A percentile compares a stretch with the other conserved stretches of the same genome.
Evolutionary conservation across 2,888 invertebrate species (phyloP).

Genomic region (Tetropium fuscum): DNA sequence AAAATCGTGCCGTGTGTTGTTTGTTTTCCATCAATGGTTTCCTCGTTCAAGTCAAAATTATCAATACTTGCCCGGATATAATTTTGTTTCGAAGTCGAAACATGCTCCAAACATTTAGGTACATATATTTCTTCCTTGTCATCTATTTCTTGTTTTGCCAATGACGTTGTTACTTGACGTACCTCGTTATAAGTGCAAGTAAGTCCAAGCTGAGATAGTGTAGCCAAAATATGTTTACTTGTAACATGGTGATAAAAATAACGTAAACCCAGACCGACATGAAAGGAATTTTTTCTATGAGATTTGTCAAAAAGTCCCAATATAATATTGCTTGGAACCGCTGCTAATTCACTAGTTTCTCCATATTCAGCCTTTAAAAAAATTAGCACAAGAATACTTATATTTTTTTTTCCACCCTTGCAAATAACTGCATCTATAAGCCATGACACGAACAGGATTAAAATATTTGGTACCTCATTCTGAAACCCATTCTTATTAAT

Average conservation of each 20-base stretch:
- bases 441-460: background rate
- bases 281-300: background rate
- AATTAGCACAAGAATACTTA: too few relatives aligned
- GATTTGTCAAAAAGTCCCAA: slow-evolving; percentile 4
- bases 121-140: background rate
- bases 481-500: background rate
- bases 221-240: slow-evolving; percentile 1
- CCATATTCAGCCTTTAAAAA: background rate
- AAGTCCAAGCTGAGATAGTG: background rate
- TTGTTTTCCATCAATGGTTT: slow-evolving; percentile 17
- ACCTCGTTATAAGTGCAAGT: slow-evolving; percentile 1
- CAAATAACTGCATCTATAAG: slow-evolving; percentile 1
- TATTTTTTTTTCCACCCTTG: too few relatives aligned
- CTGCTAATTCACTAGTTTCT: slow-evolving; percentile 1
- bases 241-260: background rate
- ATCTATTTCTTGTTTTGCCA: background rate
- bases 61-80: slow-evolving; percentile 23
- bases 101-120: background rate
- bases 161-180: background rate
- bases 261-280: background rate
- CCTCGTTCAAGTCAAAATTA: slow-evolving; percentile 23
- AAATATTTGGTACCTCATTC: background rate
- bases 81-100: too few relatives aligned
- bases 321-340: background rate
- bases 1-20: slow-evolving; percentile 18